phyloP scores from a whole-genome alignment of 2,113 vertebrate genomes.

The Ciconia maguari region DNA sequence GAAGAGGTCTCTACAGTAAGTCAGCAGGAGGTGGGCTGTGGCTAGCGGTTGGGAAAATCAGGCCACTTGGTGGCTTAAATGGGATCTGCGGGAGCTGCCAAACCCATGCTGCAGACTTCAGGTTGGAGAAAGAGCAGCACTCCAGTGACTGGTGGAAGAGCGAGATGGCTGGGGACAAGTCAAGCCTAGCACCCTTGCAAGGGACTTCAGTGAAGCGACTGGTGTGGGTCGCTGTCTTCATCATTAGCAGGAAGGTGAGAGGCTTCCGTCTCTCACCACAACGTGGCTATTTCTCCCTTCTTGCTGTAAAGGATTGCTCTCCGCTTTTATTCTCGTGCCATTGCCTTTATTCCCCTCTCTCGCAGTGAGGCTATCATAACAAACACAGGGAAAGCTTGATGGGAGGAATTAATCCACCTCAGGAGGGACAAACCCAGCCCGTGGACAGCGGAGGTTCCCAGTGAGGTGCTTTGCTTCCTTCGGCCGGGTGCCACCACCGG shows the following conservation, averaged over 20 bases:
- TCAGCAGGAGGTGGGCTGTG: background rate
- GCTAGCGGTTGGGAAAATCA: background rate
- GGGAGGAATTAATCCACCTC: background rate
- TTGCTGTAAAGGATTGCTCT: background rate
- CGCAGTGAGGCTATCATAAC: fast-evolving
- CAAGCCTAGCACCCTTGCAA: background rate
- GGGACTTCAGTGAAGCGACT: fast-evolving
- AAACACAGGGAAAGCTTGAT: background rate
- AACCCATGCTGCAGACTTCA: background rate
- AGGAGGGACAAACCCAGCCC: background rate
- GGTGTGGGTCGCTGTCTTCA: background rate
- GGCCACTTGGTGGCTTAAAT: background rate
- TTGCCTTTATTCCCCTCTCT: background rate
- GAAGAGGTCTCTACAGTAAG: background rate
- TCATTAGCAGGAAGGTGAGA: background rate
- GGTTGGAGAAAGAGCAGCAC: background rate
- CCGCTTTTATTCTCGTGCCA: background rate
- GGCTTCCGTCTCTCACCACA: background rate
- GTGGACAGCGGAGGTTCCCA: background rate
- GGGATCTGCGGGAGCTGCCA: background rate
- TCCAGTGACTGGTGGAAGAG: background rate
- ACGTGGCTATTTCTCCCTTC: background rate
- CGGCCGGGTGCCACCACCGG: fast-evolving
- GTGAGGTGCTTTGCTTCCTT: background rate
- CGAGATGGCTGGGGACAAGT: fast-evolving